phyloP scores from a whole-genome alignment of 1,140 invertebrate species.

The Philopotamus ludificatus region DNA sequence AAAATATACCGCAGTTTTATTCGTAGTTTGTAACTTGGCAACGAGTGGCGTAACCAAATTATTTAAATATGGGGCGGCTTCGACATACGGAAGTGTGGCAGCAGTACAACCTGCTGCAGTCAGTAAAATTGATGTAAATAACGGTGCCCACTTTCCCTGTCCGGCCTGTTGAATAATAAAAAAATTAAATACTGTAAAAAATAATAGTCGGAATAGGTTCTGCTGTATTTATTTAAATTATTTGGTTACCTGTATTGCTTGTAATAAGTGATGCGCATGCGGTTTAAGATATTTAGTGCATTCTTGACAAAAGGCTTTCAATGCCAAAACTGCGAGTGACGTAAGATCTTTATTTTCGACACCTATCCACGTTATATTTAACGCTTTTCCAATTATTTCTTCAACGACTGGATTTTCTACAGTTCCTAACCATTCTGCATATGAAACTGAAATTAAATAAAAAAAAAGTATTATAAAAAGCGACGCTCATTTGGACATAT shows the following conservation, averaged over 20 bases:
- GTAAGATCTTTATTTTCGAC: conserved; percentile 68
- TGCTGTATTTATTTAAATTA: conserved; percentile 1
- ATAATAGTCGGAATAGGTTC: not conserved
- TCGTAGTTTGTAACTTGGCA: conserved; percentile 22
- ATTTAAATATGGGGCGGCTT: conserved; percentile 24
- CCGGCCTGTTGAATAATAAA: conserved; percentile 5
- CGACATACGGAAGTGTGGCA: conserved; percentile 20
- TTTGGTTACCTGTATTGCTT: conserved; percentile 58
- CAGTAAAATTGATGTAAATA: conserved; percentile 17
- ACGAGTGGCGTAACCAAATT: conserved; percentile 28
- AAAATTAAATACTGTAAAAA: not conserved
- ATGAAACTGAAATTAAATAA: conserved; percentile 59
- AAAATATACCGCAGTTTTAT: conserved; percentile 13
- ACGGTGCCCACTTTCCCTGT: conserved; percentile 15
- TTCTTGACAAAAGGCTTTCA: conserved; percentile 82
- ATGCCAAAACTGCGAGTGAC: conserved; percentile 77
- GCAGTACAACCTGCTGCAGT: conserved; percentile 25
- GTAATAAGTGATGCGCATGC: conserved; percentile 69
- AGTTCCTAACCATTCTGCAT: conserved; percentile 80
- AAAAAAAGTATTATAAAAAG: not conserved
- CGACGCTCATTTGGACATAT: too few relatives aligned
- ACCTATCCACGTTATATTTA: conserved; percentile 68
- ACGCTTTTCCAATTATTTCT: conserved; percentile 66
- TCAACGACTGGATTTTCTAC: conserved; percentile 59
- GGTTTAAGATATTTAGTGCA: conserved; percentile 71